These are phyloP conservation scores for Caenorhabditis sulstoni DNA, from an alignment of 2,888 invertebrate species.

Conservation along the genomic window DNA sequence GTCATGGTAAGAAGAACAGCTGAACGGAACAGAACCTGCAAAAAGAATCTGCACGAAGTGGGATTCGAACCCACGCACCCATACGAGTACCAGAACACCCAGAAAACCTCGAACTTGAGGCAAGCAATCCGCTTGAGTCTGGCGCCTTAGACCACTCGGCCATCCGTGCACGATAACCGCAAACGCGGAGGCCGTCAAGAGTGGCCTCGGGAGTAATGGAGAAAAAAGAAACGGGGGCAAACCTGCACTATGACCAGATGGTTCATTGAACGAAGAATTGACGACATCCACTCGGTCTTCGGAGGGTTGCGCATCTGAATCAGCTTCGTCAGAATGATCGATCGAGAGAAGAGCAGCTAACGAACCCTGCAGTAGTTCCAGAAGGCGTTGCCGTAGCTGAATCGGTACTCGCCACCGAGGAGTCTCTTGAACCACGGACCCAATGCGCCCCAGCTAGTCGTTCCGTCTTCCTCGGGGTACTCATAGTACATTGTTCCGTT, in stretches of 20 bases:
- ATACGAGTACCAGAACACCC: constrained; percentile 73
- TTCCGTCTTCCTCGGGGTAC: constrained; percentile 19
- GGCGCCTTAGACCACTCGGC: constrained; percentile 82
- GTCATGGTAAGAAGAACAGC: constrained; percentile 48
- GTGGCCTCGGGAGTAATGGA: not conserved
- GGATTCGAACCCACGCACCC: constrained; percentile 76
- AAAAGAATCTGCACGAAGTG: constrained; percentile 66
- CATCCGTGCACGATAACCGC: constrained; percentile 68
- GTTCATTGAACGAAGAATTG: constrained; percentile 51
- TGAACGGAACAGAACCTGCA: constrained; percentile 48
- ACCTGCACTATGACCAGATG: constrained; percentile 51
- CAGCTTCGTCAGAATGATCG: not conserved
- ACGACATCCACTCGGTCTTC: constrained; percentile 46
- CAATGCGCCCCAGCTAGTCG: not conserved
- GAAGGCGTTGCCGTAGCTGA: constrained; percentile 45
- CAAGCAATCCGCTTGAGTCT: constrained; percentile 80
- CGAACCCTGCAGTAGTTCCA: constrained; percentile 51
- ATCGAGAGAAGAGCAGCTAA: not conserved
- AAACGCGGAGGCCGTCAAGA: not conserved
- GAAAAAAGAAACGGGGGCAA: constrained; percentile 1
- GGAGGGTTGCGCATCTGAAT: constrained; percentile 44
- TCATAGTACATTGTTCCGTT: constrained; percentile 52
- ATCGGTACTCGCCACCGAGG: constrained; percentile 47
- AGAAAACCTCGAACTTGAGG: constrained; percentile 58
- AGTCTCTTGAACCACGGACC: constrained; percentile 49